Evolutionary conservation across 1,140 invertebrate genomes (phyloP).

Genomic region (Adoxophyes honmai): DNA sequence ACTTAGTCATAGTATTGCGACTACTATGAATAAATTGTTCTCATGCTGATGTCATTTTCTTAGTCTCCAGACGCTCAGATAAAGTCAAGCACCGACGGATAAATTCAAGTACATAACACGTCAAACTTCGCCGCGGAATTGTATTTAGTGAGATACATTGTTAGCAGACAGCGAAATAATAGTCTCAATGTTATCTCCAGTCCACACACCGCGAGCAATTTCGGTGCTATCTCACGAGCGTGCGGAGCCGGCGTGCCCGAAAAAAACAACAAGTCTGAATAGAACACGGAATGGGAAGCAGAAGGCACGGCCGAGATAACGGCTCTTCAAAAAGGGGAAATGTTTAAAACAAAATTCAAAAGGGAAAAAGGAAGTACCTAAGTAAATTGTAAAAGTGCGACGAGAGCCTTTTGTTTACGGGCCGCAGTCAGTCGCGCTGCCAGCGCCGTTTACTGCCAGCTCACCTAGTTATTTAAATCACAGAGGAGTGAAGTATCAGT

Average conservation of each 20-base stretch:
- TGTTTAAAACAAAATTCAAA: constrained; percentile 63
- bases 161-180: constrained; percentile 1
- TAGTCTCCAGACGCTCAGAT: too few relatives aligned
- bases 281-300: constrained; percentile 48
- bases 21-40: too few relatives aligned
- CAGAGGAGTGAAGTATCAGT: background rate
- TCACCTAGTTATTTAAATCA: constrained; percentile 7
- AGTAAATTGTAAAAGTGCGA: constrained; percentile 58
- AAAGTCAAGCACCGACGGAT: too few relatives aligned
- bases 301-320: constrained; percentile 46
- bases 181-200: constrained; percentile 2
- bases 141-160: too few relatives aligned
- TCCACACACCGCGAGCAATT: constrained; percentile 10
- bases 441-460: constrained; percentile 31
- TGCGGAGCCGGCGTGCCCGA: constrained; percentile 18
- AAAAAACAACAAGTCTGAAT: constrained; percentile 49
- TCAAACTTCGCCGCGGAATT: too few relatives aligned
- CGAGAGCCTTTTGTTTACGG: constrained; percentile 50
- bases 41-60: too few relatives aligned
- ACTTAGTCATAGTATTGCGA: too few relatives aligned
- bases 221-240: background rate
- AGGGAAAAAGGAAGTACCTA: constrained; percentile 42
- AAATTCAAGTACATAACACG: too few relatives aligned
- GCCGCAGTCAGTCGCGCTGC: constrained; percentile 31
- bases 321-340: constrained; percentile 52